Evolutionary conservation across 53 echinoderm and acorn worm species (phyloP).

Genomic region (Patiria pectinifera): DNA sequence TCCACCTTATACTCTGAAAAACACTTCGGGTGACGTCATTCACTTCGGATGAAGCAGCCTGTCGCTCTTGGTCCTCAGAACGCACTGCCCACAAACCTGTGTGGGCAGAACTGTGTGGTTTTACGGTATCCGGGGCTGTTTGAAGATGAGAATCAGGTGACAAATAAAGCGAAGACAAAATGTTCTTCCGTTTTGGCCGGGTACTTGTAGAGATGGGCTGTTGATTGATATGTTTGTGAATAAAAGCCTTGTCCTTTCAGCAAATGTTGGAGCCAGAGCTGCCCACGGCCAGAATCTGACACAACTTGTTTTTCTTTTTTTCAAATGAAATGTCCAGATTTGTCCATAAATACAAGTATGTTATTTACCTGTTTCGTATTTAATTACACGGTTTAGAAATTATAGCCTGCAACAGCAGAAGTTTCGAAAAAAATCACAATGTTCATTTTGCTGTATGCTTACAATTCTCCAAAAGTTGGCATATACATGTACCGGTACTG

Average conservation of each 20-base stretch:
- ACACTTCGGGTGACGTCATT: not conserved
- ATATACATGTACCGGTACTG: too few species aligned
- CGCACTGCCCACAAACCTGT: not conserved
- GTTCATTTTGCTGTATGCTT: too few species aligned
- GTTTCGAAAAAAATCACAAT: too few species aligned
- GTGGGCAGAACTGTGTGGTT: not conserved
- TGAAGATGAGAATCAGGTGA: not conserved
- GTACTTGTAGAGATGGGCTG: not conserved
- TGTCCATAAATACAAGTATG: too few species aligned
- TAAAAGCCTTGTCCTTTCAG: not conserved
- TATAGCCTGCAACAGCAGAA: too few species aligned
- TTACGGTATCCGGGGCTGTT: not conserved
- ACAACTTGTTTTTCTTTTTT: not conserved
- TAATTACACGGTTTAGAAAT: too few species aligned
- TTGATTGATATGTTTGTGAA: not conserved
- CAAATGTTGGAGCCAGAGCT: not conserved
- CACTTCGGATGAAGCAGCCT: not conserved
- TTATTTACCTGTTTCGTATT: too few species aligned
- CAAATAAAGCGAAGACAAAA: not conserved
- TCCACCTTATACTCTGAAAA: constrained; percentile 21
- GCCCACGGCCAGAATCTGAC: not conserved
- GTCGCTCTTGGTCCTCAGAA: too few species aligned
- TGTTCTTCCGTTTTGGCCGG: not conserved
- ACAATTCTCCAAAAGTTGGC: too few species aligned
- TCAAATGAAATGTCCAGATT: too few species aligned